Evolutionary conservation across 2,888 invertebrate species (phyloP).

Genomic region (Agrochola circellaris): DNA sequence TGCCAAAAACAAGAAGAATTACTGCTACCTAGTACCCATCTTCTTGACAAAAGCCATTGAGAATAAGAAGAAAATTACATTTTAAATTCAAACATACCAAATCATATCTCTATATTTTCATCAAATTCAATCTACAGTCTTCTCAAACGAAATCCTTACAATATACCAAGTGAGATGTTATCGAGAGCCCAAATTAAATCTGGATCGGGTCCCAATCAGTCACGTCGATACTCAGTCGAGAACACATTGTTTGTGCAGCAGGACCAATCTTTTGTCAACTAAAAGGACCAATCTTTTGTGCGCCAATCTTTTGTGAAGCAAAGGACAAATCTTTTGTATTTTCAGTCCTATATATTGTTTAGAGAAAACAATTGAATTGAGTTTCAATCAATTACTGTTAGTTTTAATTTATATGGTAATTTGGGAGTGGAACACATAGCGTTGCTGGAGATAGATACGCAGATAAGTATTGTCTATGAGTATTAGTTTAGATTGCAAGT

Average conservation of each 20-base stretch:
- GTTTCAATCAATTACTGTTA: slow-evolving; percentile 46
- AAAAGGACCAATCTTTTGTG: slow-evolving; percentile 27
- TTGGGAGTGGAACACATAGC: slow-evolving; percentile 19
- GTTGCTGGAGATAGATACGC: not conserved
- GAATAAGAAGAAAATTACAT: not conserved
- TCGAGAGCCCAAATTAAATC: slow-evolving; percentile 25
- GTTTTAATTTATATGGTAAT: slow-evolving; percentile 53
- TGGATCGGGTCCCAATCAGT: slow-evolving; percentile 28
- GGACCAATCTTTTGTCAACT: slow-evolving; percentile 28
- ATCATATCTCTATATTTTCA: not conserved
- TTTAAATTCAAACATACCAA: not conserved
- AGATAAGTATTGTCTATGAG: slow-evolving; percentile 10
- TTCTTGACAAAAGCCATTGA: not conserved
- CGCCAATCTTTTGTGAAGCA: slow-evolving; percentile 23
- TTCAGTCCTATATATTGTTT: slow-evolving; percentile 26
- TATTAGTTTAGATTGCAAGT: slow-evolving; percentile 16
- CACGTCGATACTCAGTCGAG: slow-evolving; percentile 13
- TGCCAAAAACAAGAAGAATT: not conserved
- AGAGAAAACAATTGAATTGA: slow-evolving; percentile 25
- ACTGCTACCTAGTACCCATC: not conserved
- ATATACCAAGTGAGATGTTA: slow-evolving; percentile 22
- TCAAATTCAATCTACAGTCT: slow-evolving; percentile 1
- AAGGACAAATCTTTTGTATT: slow-evolving; percentile 23
- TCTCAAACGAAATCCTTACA: not conserved
- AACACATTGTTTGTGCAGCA: slow-evolving; percentile 34